Evolutionary conservation across 2,113 vertebrate species (phyloP).

Genomic region (Microcebus jonahi): DNA sequence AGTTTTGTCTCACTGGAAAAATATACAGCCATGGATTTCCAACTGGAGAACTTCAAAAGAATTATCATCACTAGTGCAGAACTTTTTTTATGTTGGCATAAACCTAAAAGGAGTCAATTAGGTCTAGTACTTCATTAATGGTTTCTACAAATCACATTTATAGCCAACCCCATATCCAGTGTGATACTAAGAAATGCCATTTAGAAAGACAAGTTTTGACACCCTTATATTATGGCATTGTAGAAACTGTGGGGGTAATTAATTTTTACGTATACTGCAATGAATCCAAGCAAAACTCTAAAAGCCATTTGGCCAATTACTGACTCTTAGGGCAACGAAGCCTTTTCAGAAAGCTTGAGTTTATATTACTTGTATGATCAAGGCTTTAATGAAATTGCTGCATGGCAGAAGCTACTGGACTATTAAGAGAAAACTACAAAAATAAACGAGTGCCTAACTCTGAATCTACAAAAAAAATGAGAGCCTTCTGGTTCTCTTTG

Average conservation of each 20-base stretch:
- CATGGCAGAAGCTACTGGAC: slow-evolving; percentile 79
- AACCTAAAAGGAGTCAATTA: slow-evolving; percentile 88
- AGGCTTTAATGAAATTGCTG: slow-evolving; percentile 84
- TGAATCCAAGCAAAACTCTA: slow-evolving; percentile 86
- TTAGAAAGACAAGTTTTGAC: slow-evolving; percentile 85
- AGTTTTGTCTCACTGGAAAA: slow-evolving; percentile 64
- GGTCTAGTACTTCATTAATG: slow-evolving; percentile 87
- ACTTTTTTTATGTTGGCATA: slow-evolving; percentile 85
- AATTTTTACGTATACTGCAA: slow-evolving; percentile 86
- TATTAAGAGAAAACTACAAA: slow-evolving; percentile 84
- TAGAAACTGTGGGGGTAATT: slow-evolving; percentile 85
- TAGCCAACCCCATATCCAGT: slow-evolving; percentile 78
- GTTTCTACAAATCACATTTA: slow-evolving; percentile 89
- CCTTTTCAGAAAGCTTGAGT: slow-evolving; percentile 79
- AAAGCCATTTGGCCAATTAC: slow-evolving; percentile 85
- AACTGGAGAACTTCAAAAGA: slow-evolving; percentile 77
- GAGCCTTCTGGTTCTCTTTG: slow-evolving; percentile 81
- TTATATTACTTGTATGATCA: slow-evolving; percentile 79
- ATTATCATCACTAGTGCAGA: slow-evolving; percentile 80
- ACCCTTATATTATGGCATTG: slow-evolving; percentile 78
- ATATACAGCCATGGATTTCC: slow-evolving; percentile 61
- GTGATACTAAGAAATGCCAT: slow-evolving; percentile 77
- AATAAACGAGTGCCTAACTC: slow-evolving; percentile 82
- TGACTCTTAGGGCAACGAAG: slow-evolving; percentile 83
- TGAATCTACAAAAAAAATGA: slow-evolving; percentile 68